These are phyloP conservation scores for Macroglossus sobrinus DNA, from an alignment of 2,113 vertebrate genomes.

Conservation along the genomic window DNA sequence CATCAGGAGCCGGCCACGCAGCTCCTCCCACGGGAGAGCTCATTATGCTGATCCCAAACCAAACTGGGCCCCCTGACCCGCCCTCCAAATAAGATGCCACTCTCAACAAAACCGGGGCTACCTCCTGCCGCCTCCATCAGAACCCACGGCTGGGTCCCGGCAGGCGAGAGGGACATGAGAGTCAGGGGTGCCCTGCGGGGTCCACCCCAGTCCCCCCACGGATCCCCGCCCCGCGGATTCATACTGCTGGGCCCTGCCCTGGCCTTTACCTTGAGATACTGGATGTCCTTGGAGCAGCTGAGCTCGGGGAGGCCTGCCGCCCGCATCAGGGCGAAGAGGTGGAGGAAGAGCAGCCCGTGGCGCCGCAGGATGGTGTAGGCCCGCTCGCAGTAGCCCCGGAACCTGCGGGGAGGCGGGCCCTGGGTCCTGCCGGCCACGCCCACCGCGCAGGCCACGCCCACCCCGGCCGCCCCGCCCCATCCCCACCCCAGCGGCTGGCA, in stretches of 20 bases:
- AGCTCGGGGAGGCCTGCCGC: constrained; percentile 97
- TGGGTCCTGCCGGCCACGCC: neutral
- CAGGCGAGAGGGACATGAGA: accelerated
- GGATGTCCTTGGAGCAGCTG: constrained; percentile 97
- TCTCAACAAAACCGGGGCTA: accelerated
- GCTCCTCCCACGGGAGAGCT: neutral
- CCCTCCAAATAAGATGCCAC: neutral
- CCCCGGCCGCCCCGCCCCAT: no score
- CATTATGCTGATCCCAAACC: neutral
- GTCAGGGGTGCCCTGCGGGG: neutral
- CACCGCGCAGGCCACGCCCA: no score
- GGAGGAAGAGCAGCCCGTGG: constrained; percentile 95
- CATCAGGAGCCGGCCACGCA: neutral
- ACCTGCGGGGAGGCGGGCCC: constrained; percentile 80
- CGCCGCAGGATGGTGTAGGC: constrained; percentile 96
- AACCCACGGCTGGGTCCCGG: neutral
- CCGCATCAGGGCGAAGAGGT: constrained; percentile 98
- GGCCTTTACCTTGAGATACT: constrained; percentile 93
- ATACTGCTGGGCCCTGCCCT: neutral
- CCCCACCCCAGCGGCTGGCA: no score
- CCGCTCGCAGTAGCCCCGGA: constrained; percentile 93
- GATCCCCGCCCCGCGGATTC: no score
- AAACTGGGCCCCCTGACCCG: neutral
- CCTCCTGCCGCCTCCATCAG: neutral
- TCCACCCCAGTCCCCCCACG: no score